Base-by-base conservation (phyloP, 1,140 invertebrate genomes). In the Platorchestia sp. region DNA sequence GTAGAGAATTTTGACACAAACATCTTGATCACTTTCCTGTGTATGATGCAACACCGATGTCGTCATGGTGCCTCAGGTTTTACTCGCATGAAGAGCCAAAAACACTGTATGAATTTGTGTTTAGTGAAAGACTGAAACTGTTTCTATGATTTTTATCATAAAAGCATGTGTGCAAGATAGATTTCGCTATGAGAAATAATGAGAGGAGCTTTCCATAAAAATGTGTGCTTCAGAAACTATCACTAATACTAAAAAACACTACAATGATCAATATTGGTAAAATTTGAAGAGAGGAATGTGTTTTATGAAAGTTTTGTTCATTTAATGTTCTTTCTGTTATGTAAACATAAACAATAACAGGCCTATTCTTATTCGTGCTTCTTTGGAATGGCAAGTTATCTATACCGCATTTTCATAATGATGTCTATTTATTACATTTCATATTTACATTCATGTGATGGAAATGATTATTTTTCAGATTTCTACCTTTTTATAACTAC, bases 21-120 rank as follows among this genome's bases (percentile, higher is more conserved):
- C 86, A 36, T 42, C 86, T 87, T 87, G 86, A 87, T 87, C 40
- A 87, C n/a, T 87, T 87, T 87, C 41, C 86, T 51, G 47, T 51
- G 41, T 42, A 87, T 40, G 86, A 87, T n/a, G 36, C n/a, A n/a
- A n/a, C n/a, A n/a, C n/a, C n/a, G n/a, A n/a, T n/a, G n/a, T n/a
- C n/a, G n/a, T n/a, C n/a, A n/a, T n/a, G n/a, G n/a, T n/a, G n/a
- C n/a, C n/a, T n/a, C n/a, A 87, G 86, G 86, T 87, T 87, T 87
- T 36, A 87, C 86, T 5, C 36, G 86, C 86, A 42, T 87, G 86
- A 40, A 42, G 41, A 7, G 86, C 86, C 36, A 87, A n/a, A 87
- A 87, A 87, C 40, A 36, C 36, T 36, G 36, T 10, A 87, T 87
- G 6, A 10, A 87, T 42, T 87, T 87, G 86, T 87, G 86, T 87